Evolutionary conservation across 2,888 invertebrate species (phyloP).

Genomic region (Argyra leucocephala): DNA sequence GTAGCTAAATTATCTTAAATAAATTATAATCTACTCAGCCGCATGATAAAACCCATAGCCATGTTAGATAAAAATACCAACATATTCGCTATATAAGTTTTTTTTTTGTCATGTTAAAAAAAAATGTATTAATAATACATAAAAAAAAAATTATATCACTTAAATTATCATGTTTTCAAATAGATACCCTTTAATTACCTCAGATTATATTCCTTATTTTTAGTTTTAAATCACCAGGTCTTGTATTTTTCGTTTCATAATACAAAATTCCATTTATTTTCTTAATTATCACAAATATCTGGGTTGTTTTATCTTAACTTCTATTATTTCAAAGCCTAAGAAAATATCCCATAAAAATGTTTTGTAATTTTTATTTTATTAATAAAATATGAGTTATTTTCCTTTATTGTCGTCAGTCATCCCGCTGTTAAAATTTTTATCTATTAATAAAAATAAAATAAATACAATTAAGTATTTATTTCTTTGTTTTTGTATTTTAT

Average conservation of each 20-base stretch:
- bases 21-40: too few relatives aligned
- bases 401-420: conserved; percentile 1
- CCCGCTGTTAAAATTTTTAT: neutral
- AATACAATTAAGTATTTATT: conserved; percentile 6
- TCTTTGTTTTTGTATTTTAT: neutral
- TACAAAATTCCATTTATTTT: neutral
- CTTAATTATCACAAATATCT: neutral
- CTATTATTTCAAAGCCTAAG: neutral
- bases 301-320: neutral
- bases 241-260: neutral
- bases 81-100: too few relatives aligned
- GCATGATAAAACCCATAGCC: too few relatives aligned
- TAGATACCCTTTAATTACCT: too few relatives aligned
- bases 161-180: too few relatives aligned
- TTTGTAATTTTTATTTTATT: neutral
- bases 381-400: neutral
- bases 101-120: too few relatives aligned
- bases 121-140: too few relatives aligned
- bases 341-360: neutral
- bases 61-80: too few relatives aligned
- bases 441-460: neutral
- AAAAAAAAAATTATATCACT: too few relatives aligned
- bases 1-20: too few relatives aligned
- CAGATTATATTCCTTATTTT: too few relatives aligned
- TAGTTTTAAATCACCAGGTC: too few relatives aligned